These are phyloP conservation scores for Corythornis madagascariensis DNA, from an alignment of 2,113 vertebrate species.

Conservation along the genomic window DNA sequence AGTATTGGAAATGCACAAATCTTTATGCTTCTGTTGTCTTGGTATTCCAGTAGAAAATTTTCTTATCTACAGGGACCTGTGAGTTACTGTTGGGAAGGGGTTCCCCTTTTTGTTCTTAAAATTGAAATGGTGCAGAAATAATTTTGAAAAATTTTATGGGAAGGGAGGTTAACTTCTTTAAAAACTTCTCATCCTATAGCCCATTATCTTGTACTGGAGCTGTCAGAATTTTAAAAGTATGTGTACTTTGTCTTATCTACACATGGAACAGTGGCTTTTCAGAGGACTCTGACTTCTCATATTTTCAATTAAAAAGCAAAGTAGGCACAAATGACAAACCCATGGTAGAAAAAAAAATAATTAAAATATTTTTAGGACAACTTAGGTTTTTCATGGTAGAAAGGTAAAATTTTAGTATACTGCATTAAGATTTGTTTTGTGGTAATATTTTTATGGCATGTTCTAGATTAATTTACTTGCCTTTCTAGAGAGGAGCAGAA, in stretches of 20 bases:
- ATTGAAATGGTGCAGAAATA: not conserved
- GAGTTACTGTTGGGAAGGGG: not conserved
- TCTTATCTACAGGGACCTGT: not conserved
- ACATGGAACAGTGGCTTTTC: not conserved
- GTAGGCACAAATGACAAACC: not conserved
- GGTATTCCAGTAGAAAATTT: not conserved
- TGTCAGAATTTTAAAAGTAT: not conserved
- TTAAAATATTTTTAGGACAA: not conserved
- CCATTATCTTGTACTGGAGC: not conserved
- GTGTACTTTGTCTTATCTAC: not conserved
- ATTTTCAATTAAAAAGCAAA: constrained; percentile 20
- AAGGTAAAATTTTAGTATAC: not conserved
- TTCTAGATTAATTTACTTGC: not conserved
- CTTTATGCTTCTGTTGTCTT: not conserved
- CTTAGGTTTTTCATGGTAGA: not conserved
- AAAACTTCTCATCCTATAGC: not conserved
- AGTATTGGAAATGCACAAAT: not conserved
- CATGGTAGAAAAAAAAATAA: not conserved
- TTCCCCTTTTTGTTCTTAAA: not conserved
- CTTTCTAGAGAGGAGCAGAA: not conserved
- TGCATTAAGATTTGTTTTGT: not conserved
- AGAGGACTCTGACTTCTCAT: not conserved
- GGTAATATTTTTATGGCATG: not conserved
- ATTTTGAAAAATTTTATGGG: not conserved
- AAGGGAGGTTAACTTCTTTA: not conserved